These are phyloP conservation scores for Trichoplusia ni DNA, from an alignment of 1,140 invertebrate genomes.

Conservation along the genomic window DNA sequence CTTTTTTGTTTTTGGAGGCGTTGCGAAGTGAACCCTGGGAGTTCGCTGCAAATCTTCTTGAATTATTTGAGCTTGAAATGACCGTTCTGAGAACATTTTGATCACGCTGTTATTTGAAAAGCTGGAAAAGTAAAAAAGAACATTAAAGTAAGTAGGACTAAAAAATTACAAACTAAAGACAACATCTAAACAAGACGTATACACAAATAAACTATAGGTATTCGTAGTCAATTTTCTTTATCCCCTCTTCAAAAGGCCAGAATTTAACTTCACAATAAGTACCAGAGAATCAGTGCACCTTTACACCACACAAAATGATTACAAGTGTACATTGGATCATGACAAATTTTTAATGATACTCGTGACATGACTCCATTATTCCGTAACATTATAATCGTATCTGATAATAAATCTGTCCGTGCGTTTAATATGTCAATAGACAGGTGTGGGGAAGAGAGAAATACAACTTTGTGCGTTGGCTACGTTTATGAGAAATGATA, in stretches of 20 bases:
- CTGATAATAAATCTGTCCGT: conserved; percentile 37
- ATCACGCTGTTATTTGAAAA: too few species aligned
- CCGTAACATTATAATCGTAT: conserved; percentile 29
- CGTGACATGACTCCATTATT: conserved; percentile 24
- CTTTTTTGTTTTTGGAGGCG: conserved; percentile 20
- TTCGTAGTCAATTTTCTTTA: too few species aligned
- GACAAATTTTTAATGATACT: conserved; percentile 15
- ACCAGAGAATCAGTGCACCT: too few species aligned
- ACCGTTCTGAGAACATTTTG: conserved; percentile 46
- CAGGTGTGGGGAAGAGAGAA: not conserved
- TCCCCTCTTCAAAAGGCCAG: too few species aligned
- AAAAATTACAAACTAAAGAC: too few species aligned
- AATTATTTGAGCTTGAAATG: conserved; percentile 47
- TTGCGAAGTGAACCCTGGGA: not conserved
- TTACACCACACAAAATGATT: too few species aligned
- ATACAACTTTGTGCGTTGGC: not conserved
- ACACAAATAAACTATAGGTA: too few species aligned
- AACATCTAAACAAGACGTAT: too few species aligned
- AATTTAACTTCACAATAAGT: too few species aligned
- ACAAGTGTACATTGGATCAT: conserved; percentile 1
- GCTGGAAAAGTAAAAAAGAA: not conserved
- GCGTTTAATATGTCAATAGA: conserved; percentile 29
- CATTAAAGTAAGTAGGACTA: too few species aligned
- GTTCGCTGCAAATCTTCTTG: conserved; percentile 40
- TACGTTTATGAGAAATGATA: too few species aligned